Evolutionary conservation across 2,888 invertebrate genomes (phyloP).

Genomic region (Drosophila yooni): DNA sequence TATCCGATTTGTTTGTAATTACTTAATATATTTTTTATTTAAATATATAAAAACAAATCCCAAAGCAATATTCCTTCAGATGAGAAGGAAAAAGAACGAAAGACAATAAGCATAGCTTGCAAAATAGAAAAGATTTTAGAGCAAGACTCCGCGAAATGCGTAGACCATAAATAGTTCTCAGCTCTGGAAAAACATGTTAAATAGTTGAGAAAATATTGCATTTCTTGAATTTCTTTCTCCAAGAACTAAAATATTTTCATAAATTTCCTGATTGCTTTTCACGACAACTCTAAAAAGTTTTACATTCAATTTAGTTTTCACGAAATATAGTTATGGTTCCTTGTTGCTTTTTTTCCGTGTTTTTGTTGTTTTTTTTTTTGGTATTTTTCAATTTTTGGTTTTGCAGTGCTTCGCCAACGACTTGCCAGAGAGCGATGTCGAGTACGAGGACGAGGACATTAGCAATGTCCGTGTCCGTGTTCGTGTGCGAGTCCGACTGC

Average conservation of each 20-base stretch:
- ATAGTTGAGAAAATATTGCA: background rate
- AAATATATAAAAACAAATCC: background rate
- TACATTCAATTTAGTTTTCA: background rate
- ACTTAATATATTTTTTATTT: background rate
- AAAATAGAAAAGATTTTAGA: background rate
- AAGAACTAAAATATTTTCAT: background rate
- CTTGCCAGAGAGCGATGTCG: slow-evolving; percentile 63
- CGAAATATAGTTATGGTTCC: background rate
- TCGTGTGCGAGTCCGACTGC: slow-evolving; percentile 44
- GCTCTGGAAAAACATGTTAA: background rate
- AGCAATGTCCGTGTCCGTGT: slow-evolving; percentile 54
- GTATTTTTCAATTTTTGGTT: slow-evolving; percentile 35
- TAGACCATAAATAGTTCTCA: background rate
- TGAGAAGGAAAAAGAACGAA: background rate
- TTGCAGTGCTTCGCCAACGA: slow-evolving; percentile 75
- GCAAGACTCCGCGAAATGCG: background rate
- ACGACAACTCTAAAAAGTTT: background rate
- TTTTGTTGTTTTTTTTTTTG: slow-evolving; percentile 17
- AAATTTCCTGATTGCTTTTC: slow-evolving; percentile 1
- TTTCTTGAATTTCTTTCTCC: background rate
- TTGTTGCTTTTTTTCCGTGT: slow-evolving; percentile 17
- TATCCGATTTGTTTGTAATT: background rate
- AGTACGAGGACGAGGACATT: slow-evolving; percentile 44
- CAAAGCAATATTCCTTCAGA: background rate
- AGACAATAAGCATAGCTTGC: background rate